phyloP scores from a whole-genome alignment of 2,113 vertebrate genomes.

The Astatoreochromis straeleni region DNA sequence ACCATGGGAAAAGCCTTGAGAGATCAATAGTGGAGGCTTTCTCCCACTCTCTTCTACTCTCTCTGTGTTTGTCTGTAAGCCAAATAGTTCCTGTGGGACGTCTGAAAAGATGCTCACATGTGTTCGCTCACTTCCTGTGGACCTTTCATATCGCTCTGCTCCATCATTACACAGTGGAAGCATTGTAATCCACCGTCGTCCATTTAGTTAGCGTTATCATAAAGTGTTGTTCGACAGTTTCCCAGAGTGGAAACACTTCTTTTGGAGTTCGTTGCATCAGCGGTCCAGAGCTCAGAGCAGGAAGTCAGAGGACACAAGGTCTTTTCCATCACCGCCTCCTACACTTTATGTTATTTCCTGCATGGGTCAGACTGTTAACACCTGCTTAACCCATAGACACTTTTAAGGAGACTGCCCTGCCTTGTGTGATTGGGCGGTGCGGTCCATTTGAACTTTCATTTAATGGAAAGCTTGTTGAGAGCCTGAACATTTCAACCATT shows the following conservation, averaged over 20 bases:
- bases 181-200: neutral
- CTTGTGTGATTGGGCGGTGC: neutral
- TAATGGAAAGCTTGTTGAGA: neutral
- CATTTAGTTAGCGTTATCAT: neutral
- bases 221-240: constrained; percentile 15
- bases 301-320: constrained; percentile 47
- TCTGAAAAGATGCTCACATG: constrained; percentile 27
- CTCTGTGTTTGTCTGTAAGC: constrained; percentile 4
- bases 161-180: neutral
- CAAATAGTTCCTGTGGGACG: constrained; percentile 48
- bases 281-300: constrained; percentile 18
- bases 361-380: constrained; percentile 4
- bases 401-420: neutral
- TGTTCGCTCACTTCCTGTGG: constrained; percentile 45
- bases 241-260: constrained; percentile 26
- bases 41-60: constrained; percentile 41
- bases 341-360: constrained; percentile 18
- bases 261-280: constrained; percentile 7
- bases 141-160: neutral
- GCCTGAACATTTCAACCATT: neutral
- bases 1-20: constrained; percentile 60
- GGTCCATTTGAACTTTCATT: constrained; percentile 10
- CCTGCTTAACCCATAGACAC: constrained; percentile 22
- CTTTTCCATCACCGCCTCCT: constrained; percentile 32
- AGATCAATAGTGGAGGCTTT: constrained; percentile 53